A percentile compares a stretch with the other conserved stretches of the same genome.
Evolutionary conservation across 2,797 vertebrate genomes (phyloP).

Genomic region (Hydrocynus forskahlii): DNA sequence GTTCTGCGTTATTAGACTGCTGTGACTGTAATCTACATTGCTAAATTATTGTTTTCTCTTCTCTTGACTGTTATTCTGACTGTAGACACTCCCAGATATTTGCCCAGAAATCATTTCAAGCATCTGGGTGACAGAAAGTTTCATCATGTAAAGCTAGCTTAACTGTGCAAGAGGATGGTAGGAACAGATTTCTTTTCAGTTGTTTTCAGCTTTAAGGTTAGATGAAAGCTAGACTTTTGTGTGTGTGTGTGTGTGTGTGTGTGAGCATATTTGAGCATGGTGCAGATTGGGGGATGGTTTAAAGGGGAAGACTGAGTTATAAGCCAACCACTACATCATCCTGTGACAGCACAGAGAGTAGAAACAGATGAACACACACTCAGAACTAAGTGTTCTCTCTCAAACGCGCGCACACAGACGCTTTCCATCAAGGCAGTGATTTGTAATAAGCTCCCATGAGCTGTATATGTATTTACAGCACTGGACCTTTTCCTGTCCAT

Average conservation of each 20-base stretch:
- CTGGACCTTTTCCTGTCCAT: background rate
- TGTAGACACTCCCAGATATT: no score
- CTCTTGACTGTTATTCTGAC: no score
- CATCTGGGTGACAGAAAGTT: no score
- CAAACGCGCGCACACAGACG: slow-evolving; percentile 4
- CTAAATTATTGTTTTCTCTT: no score
- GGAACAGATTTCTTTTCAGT: background rate
- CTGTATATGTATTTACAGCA: background rate
- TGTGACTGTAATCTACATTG: no score
- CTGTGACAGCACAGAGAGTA: slow-evolving; percentile 28
- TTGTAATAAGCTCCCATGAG: background rate
- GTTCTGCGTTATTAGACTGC: no score
- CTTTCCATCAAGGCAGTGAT: slow-evolving; percentile 17
- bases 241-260: slow-evolving; percentile 3
- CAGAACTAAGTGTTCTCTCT: background rate
- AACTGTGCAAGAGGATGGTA: background rate
- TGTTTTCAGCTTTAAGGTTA: background rate
- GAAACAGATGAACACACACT: slow-evolving; percentile 20
- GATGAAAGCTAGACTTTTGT: background rate
- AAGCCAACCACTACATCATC: slow-evolving; percentile 69
- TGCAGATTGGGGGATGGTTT: slow-evolving; percentile 64
- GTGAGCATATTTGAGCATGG: slow-evolving; percentile 41
- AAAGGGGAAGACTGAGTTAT: slow-evolving; percentile 75
- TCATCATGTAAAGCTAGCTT: background rate
- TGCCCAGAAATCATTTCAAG: no score